Base-by-base conservation (phyloP, 1,140 invertebrate species). In the Drosophila nigromelanica region DNA sequence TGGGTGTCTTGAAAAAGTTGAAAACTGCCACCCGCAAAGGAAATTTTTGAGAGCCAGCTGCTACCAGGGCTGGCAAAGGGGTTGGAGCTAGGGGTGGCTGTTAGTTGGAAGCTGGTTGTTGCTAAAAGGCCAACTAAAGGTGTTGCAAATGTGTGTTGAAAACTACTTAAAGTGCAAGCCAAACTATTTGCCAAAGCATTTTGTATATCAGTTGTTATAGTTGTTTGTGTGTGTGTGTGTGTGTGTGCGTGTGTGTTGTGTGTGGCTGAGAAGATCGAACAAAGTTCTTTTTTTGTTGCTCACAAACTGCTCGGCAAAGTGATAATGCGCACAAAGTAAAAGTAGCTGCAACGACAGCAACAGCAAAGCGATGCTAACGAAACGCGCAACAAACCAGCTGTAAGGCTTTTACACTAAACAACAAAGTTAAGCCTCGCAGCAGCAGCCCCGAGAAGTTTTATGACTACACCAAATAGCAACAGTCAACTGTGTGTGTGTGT, bases 381-480 rank as follows among this genome's bases (percentile, higher is more conserved):
- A n/a, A 51, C 7, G 51, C 35, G 24, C 37, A 42, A 39, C 14
- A 51, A 78, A 47, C 50, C 56, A 75, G 66, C 76, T 75, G 62
- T 62, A 79, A 79, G 80, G 78, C 81, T 86, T 86, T 86, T 86
- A 87, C 81, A 86, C 81, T 87, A 86, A 87, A 87, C 81, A 86
- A 86, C 81, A 86, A 89, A 86, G 82, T 87, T 87, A 87, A 89
- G 82, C 75, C 30, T 4, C 35, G 52, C 66, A 61, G 14, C 51
- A 58, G 45, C 30, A 27, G 27, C 27, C 51, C 50, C 37, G n/a
- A 10, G 8, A 62, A 68, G 71, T 69, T 69, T 69, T 74, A 74
- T 70, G 71, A 40, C 51, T 24, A 42, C 40, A 27, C 5, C 18
- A 43, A 33, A 58, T 61, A 60, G 48, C 56, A 35, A 33, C 40